Base-by-base conservation (phyloP, 2,797 vertebrate genomes). In the Pagetopsis macropterus region DNA sequence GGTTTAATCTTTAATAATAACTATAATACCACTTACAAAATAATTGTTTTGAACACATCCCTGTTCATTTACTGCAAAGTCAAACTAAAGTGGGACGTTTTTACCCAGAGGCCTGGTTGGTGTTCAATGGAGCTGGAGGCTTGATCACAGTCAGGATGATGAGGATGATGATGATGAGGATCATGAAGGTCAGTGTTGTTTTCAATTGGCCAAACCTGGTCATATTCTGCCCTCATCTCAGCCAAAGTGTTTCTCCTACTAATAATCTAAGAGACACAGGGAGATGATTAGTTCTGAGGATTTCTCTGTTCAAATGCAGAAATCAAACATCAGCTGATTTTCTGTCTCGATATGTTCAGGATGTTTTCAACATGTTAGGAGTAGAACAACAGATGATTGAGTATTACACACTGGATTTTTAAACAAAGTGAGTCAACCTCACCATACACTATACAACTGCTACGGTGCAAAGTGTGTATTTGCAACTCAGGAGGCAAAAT, bases 71-170 rank as follows among this genome's bases (percentile, higher is more conserved):
- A 31, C 3, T 16, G 8, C 16, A 13, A 4, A 50, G 9, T 40
- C 15, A 52, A 64, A 44, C 15, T 1, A 13, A 1, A 57, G 21
- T 14, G 23, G 9, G 14, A n/a, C 17, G 40, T 54, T 88, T 92
- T 95, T 88, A 99, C 97, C 96, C 95, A 96, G 57, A 97, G 89
- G 79, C 81, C 92, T 62, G 88, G 81, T 0, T 86, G 91, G 13
- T 89, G 82, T 2, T 87, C 91, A 13, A 88, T 15, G 71, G 91
- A 84, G 67, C 87, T 92, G 58, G 89, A 86, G 0, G 86, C 81
- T 0, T 91, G 90, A 64, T 80, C 70, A 1, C 83, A 66, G 0
- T 60, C 7, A 0, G 88, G 85, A 68, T 0, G 91, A 90, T 0
- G 87, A 81, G 9, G 86, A 52, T 16, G 51, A 81, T 13, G 86